These are phyloP conservation scores for Drosophila mettleri DNA, from an alignment of 2,888 invertebrate genomes.

Conservation along the genomic window DNA sequence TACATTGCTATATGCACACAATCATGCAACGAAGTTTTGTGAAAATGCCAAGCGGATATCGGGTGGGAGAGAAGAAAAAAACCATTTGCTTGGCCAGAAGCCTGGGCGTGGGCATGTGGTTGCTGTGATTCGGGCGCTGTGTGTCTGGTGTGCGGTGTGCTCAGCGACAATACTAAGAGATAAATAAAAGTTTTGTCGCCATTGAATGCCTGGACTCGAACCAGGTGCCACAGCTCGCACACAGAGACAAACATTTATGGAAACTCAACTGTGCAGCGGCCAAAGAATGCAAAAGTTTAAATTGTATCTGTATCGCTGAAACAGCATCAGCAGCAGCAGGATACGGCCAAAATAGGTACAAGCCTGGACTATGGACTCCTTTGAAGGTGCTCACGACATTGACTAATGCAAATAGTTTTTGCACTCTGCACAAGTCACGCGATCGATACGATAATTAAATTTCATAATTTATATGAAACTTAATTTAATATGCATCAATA, in stretches of 20 bases:
- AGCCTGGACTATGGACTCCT: not conserved
- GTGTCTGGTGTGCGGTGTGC: constrained; percentile 18
- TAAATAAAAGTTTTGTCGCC: constrained; percentile 52
- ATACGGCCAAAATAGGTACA: constrained; percentile 15
- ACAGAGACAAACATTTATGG: constrained; percentile 4
- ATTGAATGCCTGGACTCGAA: constrained; percentile 22
- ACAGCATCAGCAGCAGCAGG: constrained; percentile 9
- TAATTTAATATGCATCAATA: not conserved
- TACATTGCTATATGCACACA: not conserved
- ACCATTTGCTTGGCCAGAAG: constrained; percentile 46
- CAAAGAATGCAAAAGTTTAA: constrained; percentile 38
- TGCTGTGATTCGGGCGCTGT: constrained; percentile 12
- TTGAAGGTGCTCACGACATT: not conserved
- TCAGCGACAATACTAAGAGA: constrained; percentile 55
- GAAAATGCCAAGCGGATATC: constrained; percentile 49
- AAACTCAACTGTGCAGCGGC: not conserved
- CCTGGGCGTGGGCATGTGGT: constrained; percentile 3
- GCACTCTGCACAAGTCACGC: too few species aligned
- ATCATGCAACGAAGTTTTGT: constrained; percentile 11
- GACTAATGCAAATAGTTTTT: too few species aligned
- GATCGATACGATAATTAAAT: not conserved
- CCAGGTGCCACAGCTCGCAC: constrained; percentile 6
- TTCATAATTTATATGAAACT: too few species aligned
- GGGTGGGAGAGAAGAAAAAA: too few species aligned
- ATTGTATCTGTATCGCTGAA: constrained; percentile 38